phyloP scores from a whole-genome alignment of 2,888 invertebrate species.

The Lasioglossum oenotherae region DNA sequence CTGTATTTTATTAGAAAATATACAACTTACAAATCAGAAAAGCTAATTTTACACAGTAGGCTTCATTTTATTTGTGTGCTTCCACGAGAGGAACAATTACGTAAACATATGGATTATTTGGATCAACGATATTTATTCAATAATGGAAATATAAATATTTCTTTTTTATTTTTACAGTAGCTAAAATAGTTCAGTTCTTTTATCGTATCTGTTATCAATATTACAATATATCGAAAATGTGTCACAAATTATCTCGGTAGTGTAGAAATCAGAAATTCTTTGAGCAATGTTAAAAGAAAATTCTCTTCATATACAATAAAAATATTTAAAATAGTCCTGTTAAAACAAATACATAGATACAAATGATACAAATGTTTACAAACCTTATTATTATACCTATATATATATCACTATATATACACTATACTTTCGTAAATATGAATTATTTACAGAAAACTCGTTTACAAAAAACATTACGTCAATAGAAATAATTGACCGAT shows the following conservation, averaged over 20 bases:
- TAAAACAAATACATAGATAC: slow-evolving; percentile 14
- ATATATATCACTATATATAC: not conserved
- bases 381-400: not conserved
- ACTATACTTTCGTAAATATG: slow-evolving; percentile 25
- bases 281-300: not conserved
- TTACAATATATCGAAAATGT: not conserved
- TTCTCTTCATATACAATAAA: not conserved
- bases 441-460: slow-evolving; percentile 31
- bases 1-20: slow-evolving; percentile 37
- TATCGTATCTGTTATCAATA: not conserved
- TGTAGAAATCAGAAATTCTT: not conserved
- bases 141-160: slow-evolving; percentile 9
- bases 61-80: not conserved
- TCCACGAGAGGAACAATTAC: not conserved
- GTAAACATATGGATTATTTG: slow-evolving; percentile 25
- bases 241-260: not conserved
- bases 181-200: slow-evolving; percentile 23
- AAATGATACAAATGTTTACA: slow-evolving; percentile 19
- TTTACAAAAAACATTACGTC: slow-evolving; percentile 24
- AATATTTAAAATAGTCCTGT: slow-evolving; percentile 6
- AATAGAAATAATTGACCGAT: slow-evolving; percentile 24
- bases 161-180: not conserved
- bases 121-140: slow-evolving; percentile 41
- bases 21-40: not conserved
- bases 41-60: not conserved